Evolutionary conservation across 2,888 invertebrate genomes (phyloP).

Genomic region (Lasioglossum vierecki): DNA sequence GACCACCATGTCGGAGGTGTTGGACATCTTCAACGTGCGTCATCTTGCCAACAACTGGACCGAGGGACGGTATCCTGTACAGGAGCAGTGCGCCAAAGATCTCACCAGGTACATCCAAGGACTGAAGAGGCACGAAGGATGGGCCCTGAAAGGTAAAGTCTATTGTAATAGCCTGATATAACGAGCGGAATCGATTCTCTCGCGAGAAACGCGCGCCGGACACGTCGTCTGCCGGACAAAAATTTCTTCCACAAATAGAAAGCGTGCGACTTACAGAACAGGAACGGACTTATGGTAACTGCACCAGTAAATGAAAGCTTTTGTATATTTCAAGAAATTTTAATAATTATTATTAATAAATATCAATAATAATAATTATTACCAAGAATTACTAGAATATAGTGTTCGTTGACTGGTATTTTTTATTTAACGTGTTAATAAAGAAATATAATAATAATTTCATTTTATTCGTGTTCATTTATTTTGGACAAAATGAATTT

Average conservation of each 20-base stretch:
- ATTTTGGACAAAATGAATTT: too few species aligned
- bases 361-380: too few species aligned
- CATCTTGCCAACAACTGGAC: constrained; percentile 85
- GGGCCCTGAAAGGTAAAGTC: constrained; percentile 81
- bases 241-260: constrained; percentile 78
- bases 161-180: background rate
- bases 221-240: constrained; percentile 25
- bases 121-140: constrained; percentile 77
- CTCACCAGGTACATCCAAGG: constrained; percentile 78
- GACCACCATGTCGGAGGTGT: constrained; percentile 77
- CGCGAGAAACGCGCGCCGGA: background rate
- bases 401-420: too few species aligned
- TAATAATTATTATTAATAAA: too few species aligned
- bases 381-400: too few species aligned
- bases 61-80: constrained; percentile 77
- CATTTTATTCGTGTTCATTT: too few species aligned
- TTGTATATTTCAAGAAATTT: too few species aligned
- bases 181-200: background rate
- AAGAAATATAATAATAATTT: too few species aligned
- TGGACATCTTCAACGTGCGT: constrained; percentile 79
- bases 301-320: too few species aligned
- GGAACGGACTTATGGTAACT: background rate
- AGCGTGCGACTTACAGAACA: constrained; percentile 64
- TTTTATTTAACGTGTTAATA: too few species aligned
- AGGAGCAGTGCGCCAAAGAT: constrained; percentile 77